phyloP scores from a whole-genome alignment of 2,888 invertebrate species.

The Stenoptilia bipunctidactyla region DNA sequence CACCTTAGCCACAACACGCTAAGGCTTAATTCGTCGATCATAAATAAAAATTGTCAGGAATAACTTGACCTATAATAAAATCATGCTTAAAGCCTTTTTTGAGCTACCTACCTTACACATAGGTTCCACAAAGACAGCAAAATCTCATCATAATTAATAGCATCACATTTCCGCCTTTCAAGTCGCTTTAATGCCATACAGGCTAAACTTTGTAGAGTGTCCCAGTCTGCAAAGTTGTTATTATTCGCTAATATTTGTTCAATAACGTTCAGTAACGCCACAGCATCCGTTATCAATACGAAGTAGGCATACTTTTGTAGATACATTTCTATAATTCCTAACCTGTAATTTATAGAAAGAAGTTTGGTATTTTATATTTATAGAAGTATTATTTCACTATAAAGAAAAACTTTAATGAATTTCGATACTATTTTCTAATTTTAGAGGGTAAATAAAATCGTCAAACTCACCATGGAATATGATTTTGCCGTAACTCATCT shows the following conservation, averaged over 20 bases:
- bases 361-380: too few relatives aligned
- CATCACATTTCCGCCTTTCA: slow-evolving; percentile 12
- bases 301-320: slow-evolving; percentile 29
- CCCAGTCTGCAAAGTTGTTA: slow-evolving; percentile 29
- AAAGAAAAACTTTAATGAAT: too few relatives aligned
- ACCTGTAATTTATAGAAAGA: slow-evolving; percentile 30
- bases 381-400: too few relatives aligned
- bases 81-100: too few relatives aligned
- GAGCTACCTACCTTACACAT: slow-evolving; percentile 48
- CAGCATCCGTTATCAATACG: slow-evolving; percentile 28
- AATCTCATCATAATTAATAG: slow-evolving; percentile 20
- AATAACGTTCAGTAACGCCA: slow-evolving; percentile 29
- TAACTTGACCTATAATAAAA: too few relatives aligned
- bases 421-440: too few relatives aligned
- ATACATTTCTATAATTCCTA: slow-evolving; percentile 39
- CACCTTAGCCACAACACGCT: too few relatives aligned
- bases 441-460: too few relatives aligned
- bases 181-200: slow-evolving; percentile 25
- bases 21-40: too few relatives aligned
- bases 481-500: slow-evolving; percentile 39
- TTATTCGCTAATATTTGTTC: slow-evolving; percentile 30
- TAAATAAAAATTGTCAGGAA: too few relatives aligned
- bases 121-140: slow-evolving; percentile 44
- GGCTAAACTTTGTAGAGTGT: slow-evolving; percentile 28
- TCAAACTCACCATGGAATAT: slow-evolving; percentile 42